Base-by-base conservation (phyloP, 2,888 invertebrate species). In the Drosophila greeni region DNA sequence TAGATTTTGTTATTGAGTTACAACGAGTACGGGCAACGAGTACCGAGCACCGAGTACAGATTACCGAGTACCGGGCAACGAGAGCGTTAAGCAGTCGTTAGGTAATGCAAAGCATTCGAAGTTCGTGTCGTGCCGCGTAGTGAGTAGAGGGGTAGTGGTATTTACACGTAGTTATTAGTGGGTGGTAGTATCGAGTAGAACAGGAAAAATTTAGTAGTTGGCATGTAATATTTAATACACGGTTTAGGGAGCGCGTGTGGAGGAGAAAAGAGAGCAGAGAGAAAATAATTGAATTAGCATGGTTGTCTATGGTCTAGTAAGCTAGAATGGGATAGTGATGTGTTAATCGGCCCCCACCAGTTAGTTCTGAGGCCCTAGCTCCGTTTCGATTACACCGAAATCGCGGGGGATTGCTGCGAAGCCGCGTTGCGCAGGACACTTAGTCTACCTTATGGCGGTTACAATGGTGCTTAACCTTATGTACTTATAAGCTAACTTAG, bases 231-330 rank as follows among this genome's bases (percentile, higher is more conserved):
- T 61, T 60, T 61, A 37, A 49, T 67, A 43, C 72, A 74, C 75
- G 82, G 59, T 54, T 70, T 72, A 65, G 78, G 85, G 81, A 79
- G 77, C 83, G 83, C 82, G 83, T 84, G 80, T 82, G 76, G 83
- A 84, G 85, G 84, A 84, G 84, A 86, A 86, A 87, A 87, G 83
- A 84, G 82, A 84, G 84, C 76, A 86, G 76, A 85, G 78, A 81
- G 74, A 84, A 85, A 85, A 85, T 75, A 84, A 69, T 84, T 85
- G 84, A 75, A 86, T 85, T 85, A 86, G 82, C 82, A 84, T 81
- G 62, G 60, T 80, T 73, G 69, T 76, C 66, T 75, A 75, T 75
- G 62, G 76, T 69, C 62, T 74, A 59, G 54, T 66, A 66, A 65
- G 45, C 29, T 64, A 66, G 40, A 34, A 55, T 34, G 39, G 60